Evolutionary conservation across 2,888 invertebrate genomes (phyloP).

Genomic region (Andricus curvator): DNA sequence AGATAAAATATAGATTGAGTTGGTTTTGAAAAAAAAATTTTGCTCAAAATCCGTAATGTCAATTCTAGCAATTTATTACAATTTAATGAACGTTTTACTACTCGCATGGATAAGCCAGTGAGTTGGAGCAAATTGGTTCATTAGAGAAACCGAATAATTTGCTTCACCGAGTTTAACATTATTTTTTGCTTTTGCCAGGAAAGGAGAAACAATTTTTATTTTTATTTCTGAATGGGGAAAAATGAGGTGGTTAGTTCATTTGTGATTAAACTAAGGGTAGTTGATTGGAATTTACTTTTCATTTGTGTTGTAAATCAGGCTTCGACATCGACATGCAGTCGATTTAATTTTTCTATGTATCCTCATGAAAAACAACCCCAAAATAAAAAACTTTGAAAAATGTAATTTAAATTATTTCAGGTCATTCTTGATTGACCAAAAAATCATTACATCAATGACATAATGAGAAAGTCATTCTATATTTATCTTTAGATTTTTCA

Average conservation of each 20-base stretch:
- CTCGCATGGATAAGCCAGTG: background rate
- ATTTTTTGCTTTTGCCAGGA: background rate
- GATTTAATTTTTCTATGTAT: background rate
- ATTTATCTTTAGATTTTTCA: too few relatives aligned
- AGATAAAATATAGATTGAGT: background rate
- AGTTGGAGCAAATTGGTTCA: constrained; percentile 18
- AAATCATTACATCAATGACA: too few relatives aligned
- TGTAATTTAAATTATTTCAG: too few relatives aligned
- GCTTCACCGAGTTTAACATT: constrained; percentile 14
- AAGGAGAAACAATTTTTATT: background rate
- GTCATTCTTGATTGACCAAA: too few relatives aligned
- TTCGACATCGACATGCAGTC: background rate
- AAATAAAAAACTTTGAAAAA: too few relatives aligned
- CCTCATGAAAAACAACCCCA: too few relatives aligned
- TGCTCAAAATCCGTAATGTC: background rate
- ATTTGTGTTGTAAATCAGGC: background rate
- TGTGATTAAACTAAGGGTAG: too few relatives aligned
- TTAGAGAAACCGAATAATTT: constrained; percentile 14
- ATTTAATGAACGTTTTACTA: background rate
- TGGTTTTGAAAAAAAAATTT: background rate
- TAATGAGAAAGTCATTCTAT: too few relatives aligned
- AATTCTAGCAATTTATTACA: constrained; percentile 3
- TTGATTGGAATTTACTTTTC: too few relatives aligned
- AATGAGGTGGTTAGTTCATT: too few relatives aligned
- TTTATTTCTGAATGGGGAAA: background rate